Percentiles rank a stretch among this genome's conserved stretches.
These are phyloP conservation scores for Sebastes oblongus DNA, from an alignment of 2,797 vertebrate genomes.

Conservation along the genomic window DNA sequence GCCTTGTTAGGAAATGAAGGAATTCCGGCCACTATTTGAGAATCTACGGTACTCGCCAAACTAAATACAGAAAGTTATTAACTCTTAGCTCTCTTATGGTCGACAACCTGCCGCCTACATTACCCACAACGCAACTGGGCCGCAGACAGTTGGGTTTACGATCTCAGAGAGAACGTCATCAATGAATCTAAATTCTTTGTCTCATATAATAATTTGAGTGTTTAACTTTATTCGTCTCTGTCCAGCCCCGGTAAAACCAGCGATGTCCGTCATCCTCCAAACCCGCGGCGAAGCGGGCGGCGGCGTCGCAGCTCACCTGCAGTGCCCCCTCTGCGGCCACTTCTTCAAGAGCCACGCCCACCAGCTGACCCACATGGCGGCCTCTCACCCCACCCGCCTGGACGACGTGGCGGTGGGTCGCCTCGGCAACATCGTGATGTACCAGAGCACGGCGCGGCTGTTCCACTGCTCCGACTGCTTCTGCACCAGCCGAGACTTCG, in stretches of 20 bases:
- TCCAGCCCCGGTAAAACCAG: background rate
- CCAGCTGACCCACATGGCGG: conserved; percentile 63
- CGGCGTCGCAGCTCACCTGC: conserved; percentile 50
- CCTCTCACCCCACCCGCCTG: conserved; percentile 52
- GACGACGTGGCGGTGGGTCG: conserved; percentile 53
- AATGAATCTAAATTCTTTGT: too few species aligned
- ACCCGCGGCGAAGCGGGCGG: conserved; percentile 26
- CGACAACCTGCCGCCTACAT: too few species aligned
- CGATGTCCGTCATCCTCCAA: conserved; percentile 37
- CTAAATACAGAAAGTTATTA: too few species aligned
- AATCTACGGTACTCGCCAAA: too few species aligned
- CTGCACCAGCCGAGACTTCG: conserved; percentile 65
- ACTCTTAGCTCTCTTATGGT: too few species aligned
- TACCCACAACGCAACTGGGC: too few species aligned
- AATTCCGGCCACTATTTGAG: too few species aligned
- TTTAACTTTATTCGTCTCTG: background rate
- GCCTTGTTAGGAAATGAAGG: too few species aligned
- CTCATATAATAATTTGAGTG: too few species aligned
- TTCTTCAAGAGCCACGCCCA: conserved; percentile 70
- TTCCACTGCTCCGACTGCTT: conserved; percentile 75
- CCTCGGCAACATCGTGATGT: conserved; percentile 67
- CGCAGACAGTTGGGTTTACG: too few species aligned
- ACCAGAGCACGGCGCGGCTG: conserved; percentile 61
- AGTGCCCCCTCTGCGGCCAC: conserved; percentile 60
- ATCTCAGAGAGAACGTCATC: too few species aligned